Evolutionary conservation across 2,797 vertebrate genomes (phyloP).

Genomic region (Harpagifer antarcticus): DNA sequence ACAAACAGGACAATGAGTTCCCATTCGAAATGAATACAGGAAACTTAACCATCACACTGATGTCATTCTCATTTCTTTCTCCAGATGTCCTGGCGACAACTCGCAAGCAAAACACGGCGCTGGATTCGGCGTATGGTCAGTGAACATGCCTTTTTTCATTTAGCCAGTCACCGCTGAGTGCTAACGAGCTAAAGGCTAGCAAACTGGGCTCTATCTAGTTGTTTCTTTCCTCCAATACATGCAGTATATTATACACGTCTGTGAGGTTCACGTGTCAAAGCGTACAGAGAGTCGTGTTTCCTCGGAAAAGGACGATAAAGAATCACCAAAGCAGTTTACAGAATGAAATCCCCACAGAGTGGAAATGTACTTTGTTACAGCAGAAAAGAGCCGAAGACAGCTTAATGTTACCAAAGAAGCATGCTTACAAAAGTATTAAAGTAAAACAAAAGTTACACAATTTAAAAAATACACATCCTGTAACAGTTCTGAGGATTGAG

Average conservation of each 20-base stretch:
- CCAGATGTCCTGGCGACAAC: constrained; percentile 88
- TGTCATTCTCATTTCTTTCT: constrained; percentile 32
- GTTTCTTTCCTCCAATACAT: neutral
- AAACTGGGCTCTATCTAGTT: neutral
- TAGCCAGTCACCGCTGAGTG: neutral
- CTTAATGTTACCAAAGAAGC: no score
- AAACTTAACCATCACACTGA: neutral
- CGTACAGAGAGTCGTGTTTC: no score
- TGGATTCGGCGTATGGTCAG: constrained; percentile 92
- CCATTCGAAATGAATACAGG: neutral
- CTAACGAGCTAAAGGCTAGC: neutral
- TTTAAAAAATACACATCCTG: no score
- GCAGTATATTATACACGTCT: neutral
- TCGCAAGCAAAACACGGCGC: constrained; percentile 86
- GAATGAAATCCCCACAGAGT: no score
- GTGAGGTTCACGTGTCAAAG: neutral
- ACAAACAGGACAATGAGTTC: constrained; percentile 6
- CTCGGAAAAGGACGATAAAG: no score
- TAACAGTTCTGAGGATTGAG: no score
- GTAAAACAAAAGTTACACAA: no score
- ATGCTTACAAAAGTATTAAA: no score
- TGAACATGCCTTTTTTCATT: constrained; percentile 50
- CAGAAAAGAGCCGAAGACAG: no score
- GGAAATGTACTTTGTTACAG: no score
- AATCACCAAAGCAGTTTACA: no score